Evolutionary conservation across 2,113 vertebrate genomes (phyloP), one percentile per base, ranked within the genome.

Genomic region (Phycodurus eques): DNA sequence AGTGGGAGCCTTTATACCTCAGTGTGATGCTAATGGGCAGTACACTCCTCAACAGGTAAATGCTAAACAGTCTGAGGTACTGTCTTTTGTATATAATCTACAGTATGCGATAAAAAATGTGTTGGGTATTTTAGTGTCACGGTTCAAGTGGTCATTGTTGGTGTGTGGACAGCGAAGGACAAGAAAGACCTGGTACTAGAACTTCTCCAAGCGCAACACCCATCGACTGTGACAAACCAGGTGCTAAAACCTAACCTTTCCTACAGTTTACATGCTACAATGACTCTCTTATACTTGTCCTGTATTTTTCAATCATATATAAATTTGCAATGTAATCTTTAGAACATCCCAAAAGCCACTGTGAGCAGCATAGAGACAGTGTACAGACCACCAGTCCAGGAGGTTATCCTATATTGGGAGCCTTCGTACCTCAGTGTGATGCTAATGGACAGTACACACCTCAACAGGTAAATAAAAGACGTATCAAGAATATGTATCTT

Each of bases 71-170:
- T 44, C 22, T 46, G 13, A 62, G 12, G 31, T 8, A n/a, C 9
- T 54, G 53, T 54, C 8, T 54, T 54, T n/a, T 54, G 49, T n/a
- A 3, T 54, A 53, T 53, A 17, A 20, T 20, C 17, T 47, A 0
- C 35, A 39, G 35, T n/a, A 54, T n/a, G 0, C 0, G 8, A 10
- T 20, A 39, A 39, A 54, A 54, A 33, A 33, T 2, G 0, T 20
- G 31, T 9, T 17, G 2, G 13, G 9, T 43, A n/a, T 68, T 43
- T 22, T 13, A 71, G 69, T 56, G 53, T 56, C 53, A 56, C 0
- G 9, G 91, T 27, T 92, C 92, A 69, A 93, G 89, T 0, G 95
- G 95, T 60, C 75, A 95, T 64, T 96, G 95, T 77, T 96, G 95
- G 95, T 96, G 95, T 0, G 95, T 98, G 83, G 91, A 94, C 2